A percentile compares a stretch with the other conserved stretches of the same genome.
These are phyloP conservation scores for Nomada flava DNA, from an alignment of 2,888 invertebrate genomes.

Conservation along the genomic window DNA sequence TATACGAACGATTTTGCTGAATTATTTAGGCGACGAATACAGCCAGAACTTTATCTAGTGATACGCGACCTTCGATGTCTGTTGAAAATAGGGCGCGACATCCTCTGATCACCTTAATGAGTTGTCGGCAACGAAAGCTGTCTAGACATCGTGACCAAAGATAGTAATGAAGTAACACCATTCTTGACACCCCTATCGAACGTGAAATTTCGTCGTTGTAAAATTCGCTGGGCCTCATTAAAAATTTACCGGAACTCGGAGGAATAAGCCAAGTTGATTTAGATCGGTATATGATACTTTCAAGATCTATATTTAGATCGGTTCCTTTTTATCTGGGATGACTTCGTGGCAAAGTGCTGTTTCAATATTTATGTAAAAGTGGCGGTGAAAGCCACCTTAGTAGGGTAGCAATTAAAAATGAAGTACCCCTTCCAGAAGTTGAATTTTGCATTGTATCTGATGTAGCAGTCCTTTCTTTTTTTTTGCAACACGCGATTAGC, in stretches of 20 bases:
- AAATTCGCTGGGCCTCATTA: not conserved
- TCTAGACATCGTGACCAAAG: slow-evolving; percentile 48
- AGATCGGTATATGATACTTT: no score
- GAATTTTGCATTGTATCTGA: not conserved
- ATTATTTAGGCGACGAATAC: slow-evolving; percentile 33
- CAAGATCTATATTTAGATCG: not conserved
- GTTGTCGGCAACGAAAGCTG: slow-evolving; percentile 17
- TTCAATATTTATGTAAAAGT: no score
- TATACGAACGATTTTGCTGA: slow-evolving; percentile 18
- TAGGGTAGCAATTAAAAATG: no score
- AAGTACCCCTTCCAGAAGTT: not conserved
- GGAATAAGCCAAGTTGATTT: no score
- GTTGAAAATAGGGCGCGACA: slow-evolving; percentile 45
- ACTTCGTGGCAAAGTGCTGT: no score
- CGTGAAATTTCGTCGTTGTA: not conserved
- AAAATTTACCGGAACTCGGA: no score
- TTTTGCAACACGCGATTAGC: not conserved
- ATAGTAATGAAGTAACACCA: slow-evolving; percentile 28
- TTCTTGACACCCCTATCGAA: not conserved
- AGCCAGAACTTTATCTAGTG: slow-evolving; percentile 42
- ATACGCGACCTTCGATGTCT: slow-evolving; percentile 52
- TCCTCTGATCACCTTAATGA: slow-evolving; percentile 51
- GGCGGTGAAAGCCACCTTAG: no score
- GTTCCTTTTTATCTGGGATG: not conserved
- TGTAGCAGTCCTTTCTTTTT: not conserved